These are phyloP conservation scores for Tubulanus polymorphus DNA, from an alignment of 2,888 invertebrate species.

Conservation along the genomic window DNA sequence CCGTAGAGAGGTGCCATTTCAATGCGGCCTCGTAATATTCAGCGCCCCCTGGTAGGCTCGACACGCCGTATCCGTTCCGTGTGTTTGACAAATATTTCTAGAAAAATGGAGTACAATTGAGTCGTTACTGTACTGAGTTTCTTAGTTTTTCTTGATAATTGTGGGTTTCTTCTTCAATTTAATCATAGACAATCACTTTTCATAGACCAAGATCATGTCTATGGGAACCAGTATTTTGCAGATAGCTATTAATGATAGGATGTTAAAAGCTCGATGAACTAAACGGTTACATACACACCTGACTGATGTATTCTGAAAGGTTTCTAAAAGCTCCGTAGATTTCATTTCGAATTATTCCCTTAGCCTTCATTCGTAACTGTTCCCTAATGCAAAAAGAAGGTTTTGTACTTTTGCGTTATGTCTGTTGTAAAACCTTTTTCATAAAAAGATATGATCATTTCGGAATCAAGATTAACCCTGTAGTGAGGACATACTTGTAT, in stretches of 20 bases:
- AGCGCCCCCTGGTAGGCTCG: constrained; percentile 33
- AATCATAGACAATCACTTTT: no score
- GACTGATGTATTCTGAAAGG: constrained; percentile 8
- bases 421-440: no score
- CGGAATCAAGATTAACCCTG: not conserved
- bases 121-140: not conserved
- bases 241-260: no score
- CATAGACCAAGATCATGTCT: no score
- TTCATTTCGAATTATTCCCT: constrained; percentile 14
- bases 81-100: constrained; percentile 32
- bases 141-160: not conserved
- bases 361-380: constrained; percentile 25
- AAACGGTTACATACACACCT: not conserved
- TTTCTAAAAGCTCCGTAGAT: constrained; percentile 11
- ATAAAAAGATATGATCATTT: no score
- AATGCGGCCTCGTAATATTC: constrained; percentile 42
- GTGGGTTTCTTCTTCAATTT: no score
- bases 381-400: constrained; percentile 20
- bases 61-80: constrained; percentile 35
- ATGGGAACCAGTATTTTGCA: no score
- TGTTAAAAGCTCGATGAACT: not conserved
- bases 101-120: not conserved
- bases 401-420: no score
- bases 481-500: not conserved
- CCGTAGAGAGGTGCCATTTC: constrained; percentile 42